phyloP scores from a whole-genome alignment of 1,140 invertebrate genomes.

The Lepidotrigona ventralis region DNA sequence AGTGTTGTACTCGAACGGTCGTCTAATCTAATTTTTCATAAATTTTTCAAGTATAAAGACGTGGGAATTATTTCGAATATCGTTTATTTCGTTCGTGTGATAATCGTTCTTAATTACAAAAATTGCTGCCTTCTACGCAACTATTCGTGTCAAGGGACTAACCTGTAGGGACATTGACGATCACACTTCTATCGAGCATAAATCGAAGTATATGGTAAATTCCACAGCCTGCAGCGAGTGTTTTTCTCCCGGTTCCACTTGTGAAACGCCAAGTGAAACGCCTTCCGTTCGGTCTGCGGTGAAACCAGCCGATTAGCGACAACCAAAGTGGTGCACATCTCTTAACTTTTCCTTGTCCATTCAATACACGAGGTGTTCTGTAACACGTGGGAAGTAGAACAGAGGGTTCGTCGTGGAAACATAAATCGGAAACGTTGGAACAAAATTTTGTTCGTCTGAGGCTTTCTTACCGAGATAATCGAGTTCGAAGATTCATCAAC shows the following conservation, averaged over 20 bases:
- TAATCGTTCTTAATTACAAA: too few relatives aligned
- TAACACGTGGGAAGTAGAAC: too few relatives aligned
- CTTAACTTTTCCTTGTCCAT: background rate
- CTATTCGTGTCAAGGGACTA: background rate
- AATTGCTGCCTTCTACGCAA: background rate
- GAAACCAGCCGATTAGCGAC: conserved; percentile 38
- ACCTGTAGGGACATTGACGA: background rate
- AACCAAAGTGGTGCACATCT: conserved; percentile 26
- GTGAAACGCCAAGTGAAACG: conserved; percentile 18
- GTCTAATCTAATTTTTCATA: too few relatives aligned
- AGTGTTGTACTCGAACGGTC: too few relatives aligned
- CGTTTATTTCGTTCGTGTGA: background rate
- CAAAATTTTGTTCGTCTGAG: too few relatives aligned
- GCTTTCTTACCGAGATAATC: too few relatives aligned
- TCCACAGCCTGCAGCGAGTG: background rate
- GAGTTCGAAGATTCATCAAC: too few relatives aligned
- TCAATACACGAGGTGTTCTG: too few relatives aligned
- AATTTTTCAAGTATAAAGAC: too few relatives aligned
- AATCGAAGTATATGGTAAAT: background rate
- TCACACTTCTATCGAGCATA: background rate
- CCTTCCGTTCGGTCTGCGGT: conserved; percentile 16
- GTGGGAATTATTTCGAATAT: too few relatives aligned
- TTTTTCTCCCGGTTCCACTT: background rate
- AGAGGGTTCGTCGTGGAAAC: too few relatives aligned
- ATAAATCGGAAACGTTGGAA: too few relatives aligned